A percentile compares a stretch with the other conserved stretches of the same genome.
Conservation (phyloP, 2,113 vertebrate genomes). For the Microtus pennsylvanicus region DNA sequence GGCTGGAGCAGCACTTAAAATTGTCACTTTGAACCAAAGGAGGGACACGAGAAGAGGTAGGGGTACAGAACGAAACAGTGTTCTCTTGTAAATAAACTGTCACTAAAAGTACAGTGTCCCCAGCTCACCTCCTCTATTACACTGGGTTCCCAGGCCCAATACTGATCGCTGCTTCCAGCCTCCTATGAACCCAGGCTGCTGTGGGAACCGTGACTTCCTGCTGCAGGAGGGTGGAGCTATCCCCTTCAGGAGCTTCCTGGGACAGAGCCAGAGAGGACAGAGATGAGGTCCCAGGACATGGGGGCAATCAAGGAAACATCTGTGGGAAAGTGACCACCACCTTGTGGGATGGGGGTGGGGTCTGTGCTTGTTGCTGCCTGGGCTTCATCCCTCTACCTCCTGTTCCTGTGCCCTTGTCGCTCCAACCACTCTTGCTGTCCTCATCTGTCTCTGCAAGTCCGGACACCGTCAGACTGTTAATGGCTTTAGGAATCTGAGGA, state of each 20-base stretch:
- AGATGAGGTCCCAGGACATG: background rate
- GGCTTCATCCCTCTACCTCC: background rate
- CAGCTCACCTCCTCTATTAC: no score
- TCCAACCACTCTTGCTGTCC: background rate
- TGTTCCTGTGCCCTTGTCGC: background rate
- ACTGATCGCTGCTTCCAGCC: background rate
- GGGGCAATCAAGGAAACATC: background rate
- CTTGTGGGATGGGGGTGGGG: fast-evolving
- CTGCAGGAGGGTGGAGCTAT: background rate
- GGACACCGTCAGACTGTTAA: background rate
- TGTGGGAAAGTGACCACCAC: background rate
- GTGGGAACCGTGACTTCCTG: fast-evolving
- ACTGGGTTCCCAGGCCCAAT: background rate
- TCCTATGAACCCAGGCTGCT: fast-evolving
- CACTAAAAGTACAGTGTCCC: fast-evolving
- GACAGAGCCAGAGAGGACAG: background rate
- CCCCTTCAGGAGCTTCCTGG: background rate
- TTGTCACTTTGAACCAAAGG: background rate
- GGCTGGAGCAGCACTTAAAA: background rate
- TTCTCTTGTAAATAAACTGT: background rate
- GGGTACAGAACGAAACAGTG: background rate
- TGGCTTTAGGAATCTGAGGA: background rate
- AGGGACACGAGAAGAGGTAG: background rate
- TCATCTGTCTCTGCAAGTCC: background rate
- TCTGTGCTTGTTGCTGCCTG: background rate